Evolutionary conservation across 2,888 invertebrate species (phyloP).

Genomic region (Hydrotaea cyrtoneurina): DNA sequence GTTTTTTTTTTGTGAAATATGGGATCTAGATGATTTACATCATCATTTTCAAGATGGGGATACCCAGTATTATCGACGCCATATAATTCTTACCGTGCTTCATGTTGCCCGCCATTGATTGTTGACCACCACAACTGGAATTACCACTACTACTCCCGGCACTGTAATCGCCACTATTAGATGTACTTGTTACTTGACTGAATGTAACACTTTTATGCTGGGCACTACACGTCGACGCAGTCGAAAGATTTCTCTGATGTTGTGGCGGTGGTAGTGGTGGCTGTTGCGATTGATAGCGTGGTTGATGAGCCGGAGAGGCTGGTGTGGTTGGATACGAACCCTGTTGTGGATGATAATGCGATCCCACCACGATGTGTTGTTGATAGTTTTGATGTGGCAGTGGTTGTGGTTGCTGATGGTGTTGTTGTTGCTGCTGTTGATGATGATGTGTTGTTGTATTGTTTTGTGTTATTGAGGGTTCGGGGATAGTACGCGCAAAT

Average conservation of each 20-base stretch:
- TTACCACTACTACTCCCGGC: slow-evolving; percentile 78
- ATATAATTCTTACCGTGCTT: slow-evolving; percentile 79
- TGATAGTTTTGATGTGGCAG: slow-evolving; percentile 70
- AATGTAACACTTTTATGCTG: slow-evolving; percentile 81
- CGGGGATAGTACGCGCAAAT: slow-evolving; percentile 87
- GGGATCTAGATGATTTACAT: no score
- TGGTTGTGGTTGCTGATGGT: slow-evolving; percentile 72
- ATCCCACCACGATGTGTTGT: slow-evolving; percentile 76
- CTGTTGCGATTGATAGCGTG: slow-evolving; percentile 70
- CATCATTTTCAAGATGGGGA: no score
- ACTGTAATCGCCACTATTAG: slow-evolving; percentile 75
- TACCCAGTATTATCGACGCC: background rate
- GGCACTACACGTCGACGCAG: slow-evolving; percentile 80
- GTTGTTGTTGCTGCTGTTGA: slow-evolving; percentile 66
- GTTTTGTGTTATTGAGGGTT: slow-evolving; percentile 80
- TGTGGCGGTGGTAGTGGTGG: slow-evolving; percentile 73
- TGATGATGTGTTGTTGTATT: slow-evolving; percentile 71
- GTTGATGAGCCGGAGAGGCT: slow-evolving; percentile 76
- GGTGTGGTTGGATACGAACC: slow-evolving; percentile 71
- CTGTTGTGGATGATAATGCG: slow-evolving; percentile 74
- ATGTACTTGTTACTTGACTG: slow-evolving; percentile 76
- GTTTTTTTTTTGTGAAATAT: no score
- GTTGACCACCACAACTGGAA: slow-evolving; percentile 78
- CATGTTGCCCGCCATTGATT: slow-evolving; percentile 82
- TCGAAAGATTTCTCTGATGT: slow-evolving; percentile 80